Percentiles rank a stretch among this genome's conserved stretches.
phyloP scores from a whole-genome alignment of 2,113 vertebrate species.

The Ochotona princeps region DNA sequence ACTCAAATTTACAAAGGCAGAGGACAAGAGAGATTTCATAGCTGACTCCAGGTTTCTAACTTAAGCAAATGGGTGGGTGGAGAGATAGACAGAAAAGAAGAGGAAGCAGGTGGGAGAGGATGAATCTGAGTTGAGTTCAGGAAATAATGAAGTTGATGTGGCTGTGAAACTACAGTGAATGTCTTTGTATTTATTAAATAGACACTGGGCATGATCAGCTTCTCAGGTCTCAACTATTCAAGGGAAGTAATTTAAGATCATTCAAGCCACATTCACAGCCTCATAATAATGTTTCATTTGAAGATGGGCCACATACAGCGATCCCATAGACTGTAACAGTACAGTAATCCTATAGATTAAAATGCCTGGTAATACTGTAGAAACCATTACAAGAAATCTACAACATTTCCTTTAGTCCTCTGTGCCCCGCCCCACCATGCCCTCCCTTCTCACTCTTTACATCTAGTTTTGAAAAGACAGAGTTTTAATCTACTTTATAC shows the following conservation, averaged over 20 bases:
- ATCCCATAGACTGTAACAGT: no score
- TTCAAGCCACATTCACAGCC: neutral
- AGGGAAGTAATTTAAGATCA: neutral
- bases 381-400: no score
- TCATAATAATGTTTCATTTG: no score
- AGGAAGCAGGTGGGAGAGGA: neutral
- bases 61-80: neutral
- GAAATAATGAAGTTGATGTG: neutral
- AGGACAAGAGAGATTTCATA: neutral
- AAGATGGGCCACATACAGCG: no score
- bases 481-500: no score
- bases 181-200: neutral
- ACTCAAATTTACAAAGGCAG: conserved; percentile 35
- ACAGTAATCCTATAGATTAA: no score
- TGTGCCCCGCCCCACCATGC: no score
- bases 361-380: no score
- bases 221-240: conserved; percentile 2
- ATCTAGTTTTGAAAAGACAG: no score
- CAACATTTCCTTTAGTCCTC: no score
- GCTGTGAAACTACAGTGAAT: neutral
- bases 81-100: neutral
- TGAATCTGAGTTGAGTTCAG: neutral
- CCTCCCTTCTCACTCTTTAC: no score
- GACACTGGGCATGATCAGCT: neutral
- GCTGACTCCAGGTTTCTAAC: conserved; percentile 14